phyloP scores from a whole-genome alignment of 2,797 vertebrate genomes.

The Microhierax caerulescens region DNA sequence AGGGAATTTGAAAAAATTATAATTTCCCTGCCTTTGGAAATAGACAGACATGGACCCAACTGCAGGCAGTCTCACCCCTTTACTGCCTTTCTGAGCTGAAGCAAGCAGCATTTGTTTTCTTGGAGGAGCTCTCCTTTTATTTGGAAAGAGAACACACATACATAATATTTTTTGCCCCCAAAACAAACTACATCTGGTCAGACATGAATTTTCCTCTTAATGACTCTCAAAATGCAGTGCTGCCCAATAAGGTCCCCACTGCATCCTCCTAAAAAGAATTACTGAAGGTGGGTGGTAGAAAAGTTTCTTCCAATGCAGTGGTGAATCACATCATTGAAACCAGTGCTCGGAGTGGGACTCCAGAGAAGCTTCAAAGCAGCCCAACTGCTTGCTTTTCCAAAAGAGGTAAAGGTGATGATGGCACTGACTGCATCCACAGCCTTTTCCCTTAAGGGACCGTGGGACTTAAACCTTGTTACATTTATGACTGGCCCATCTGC shows the following conservation, averaged over 20 bases:
- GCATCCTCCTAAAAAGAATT: neutral
- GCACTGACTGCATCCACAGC: neutral
- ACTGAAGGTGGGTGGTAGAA: neutral
- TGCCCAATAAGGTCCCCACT: neutral
- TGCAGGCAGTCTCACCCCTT: conserved; percentile 6
- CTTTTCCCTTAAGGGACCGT: neutral
- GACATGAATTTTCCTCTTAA: neutral
- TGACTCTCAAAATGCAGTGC: neutral
- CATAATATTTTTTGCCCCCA: neutral
- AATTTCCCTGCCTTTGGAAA: conserved; percentile 62
- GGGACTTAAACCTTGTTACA: neutral
- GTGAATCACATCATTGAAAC: neutral
- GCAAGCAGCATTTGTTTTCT: neutral
- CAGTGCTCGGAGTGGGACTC: neutral
- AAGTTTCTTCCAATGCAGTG: neutral
- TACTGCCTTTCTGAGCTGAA: neutral
- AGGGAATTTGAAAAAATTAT: conserved; percentile 67
- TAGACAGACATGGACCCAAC: conserved; percentile 24
- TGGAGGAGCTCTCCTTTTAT: neutral
- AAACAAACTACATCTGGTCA: neutral
- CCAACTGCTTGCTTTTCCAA: neutral
- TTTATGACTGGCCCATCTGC: neutral
- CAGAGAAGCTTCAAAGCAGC: neutral
- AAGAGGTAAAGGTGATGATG: neutral
- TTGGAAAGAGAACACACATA: neutral